Conservation (phyloP, 1,140 invertebrate genomes). For the Chlorops oryzae region DNA sequence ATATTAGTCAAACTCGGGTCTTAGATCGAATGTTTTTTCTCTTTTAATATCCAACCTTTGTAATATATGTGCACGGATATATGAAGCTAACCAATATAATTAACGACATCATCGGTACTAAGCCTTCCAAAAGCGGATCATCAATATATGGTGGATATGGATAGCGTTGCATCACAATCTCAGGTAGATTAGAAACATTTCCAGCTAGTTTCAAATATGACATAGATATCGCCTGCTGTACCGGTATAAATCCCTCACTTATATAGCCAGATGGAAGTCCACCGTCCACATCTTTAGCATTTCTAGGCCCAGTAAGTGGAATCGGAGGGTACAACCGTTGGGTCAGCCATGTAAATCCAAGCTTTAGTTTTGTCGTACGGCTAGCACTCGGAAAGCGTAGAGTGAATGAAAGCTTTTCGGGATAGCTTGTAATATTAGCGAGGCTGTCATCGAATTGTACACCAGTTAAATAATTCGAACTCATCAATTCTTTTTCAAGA, state of each 20-base stretch:
- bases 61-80: conserved; percentile 67
- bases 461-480: conserved; percentile 19
- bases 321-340: not conserved
- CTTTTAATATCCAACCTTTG: conserved; percentile 43
- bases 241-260: conserved; percentile 53
- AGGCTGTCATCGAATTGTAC: conserved; percentile 12
- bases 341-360: conserved; percentile 7
- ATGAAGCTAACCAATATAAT: conserved; percentile 70
- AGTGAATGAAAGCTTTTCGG: conserved; percentile 11
- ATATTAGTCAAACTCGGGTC: not conserved
- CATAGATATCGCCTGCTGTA: conserved; percentile 52
- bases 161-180: conserved; percentile 48
- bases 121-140: conserved; percentile 59
- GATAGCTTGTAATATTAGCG: not conserved
- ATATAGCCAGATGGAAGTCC: conserved; percentile 48
- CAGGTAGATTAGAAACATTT: not conserved
- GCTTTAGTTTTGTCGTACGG: conserved; percentile 11
- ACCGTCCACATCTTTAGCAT: conserved; percentile 5
- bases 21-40: not conserved
- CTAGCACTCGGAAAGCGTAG: conserved; percentile 24
- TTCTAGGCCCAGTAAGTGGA: conserved; percentile 9
- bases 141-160: conserved; percentile 66
- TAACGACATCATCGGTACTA: conserved; percentile 64
- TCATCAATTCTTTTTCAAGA: conserved; percentile 13
- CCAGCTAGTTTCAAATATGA: conserved; percentile 12